A percentile compares a stretch with the other conserved stretches of the same genome.
Evolutionary conservation across 2,113 vertebrate genomes (phyloP).

Genomic region (Crotalus viridis): DNA sequence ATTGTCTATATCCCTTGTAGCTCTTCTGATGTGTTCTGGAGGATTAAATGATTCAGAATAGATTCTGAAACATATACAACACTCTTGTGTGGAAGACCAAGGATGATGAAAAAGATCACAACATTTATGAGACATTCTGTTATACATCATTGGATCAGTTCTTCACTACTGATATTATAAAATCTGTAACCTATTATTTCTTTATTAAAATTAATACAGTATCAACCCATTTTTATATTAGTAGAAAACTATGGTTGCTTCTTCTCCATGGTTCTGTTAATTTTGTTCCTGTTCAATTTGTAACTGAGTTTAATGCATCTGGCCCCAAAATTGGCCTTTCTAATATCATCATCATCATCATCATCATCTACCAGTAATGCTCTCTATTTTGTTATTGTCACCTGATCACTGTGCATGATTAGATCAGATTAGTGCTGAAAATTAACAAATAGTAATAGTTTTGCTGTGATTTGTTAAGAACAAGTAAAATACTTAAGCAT

Average conservation of each 20-base stretch:
- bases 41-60: background rate
- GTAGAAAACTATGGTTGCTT: background rate
- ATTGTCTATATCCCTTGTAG: background rate
- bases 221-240: background rate
- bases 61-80: background rate
- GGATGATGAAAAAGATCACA: background rate
- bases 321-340: background rate
- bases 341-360: background rate
- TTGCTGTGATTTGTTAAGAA: background rate
- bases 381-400: background rate
- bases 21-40: background rate
- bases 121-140: background rate
- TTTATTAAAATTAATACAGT: background rate
- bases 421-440: background rate
- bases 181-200: background rate
- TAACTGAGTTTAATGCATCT: background rate
- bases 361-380: background rate
- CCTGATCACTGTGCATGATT: background rate
- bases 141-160: background rate
- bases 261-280: background rate
- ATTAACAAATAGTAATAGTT: background rate
- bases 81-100: background rate
- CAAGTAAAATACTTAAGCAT: slow-evolving; percentile 1
- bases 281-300: background rate
- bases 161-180: background rate